Percentiles rank a stretch among this genome's conserved stretches.
phyloP scores from a whole-genome alignment of 2,113 vertebrate genomes.

The Trematocara zebra region DNA sequence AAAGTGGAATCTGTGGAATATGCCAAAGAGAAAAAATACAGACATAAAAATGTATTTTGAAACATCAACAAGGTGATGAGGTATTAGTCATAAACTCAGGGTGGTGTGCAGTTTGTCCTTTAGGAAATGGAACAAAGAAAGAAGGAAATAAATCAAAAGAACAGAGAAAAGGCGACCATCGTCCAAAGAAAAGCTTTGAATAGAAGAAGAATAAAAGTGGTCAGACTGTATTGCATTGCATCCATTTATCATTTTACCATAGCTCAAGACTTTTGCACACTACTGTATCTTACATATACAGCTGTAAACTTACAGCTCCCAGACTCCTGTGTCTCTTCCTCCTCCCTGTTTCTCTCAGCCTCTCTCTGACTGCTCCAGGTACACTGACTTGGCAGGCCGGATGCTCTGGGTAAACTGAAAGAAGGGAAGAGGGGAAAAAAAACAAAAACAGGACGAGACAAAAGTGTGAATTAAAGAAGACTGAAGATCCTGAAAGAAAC shows the following conservation, averaged over 20 bases:
- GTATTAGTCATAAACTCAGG: not conserved
- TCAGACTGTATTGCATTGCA: not conserved
- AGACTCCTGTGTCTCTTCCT: slow-evolving; percentile 27
- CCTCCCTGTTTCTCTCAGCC: slow-evolving; percentile 62
- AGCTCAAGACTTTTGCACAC: not conserved
- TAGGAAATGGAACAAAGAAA: not conserved
- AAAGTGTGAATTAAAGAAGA: not conserved
- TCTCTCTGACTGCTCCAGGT: slow-evolving; percentile 77
- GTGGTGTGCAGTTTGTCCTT: not conserved
- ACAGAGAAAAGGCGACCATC: not conserved
- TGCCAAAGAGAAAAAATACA: not conserved
- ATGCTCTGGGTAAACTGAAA: slow-evolving; percentile 66
- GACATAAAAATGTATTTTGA: not conserved
- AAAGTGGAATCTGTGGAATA: not conserved
- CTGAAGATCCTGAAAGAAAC: not conserved
- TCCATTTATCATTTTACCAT: not conserved
- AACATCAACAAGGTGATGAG: not conserved
- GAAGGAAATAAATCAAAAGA: not conserved
- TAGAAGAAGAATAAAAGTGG: not conserved
- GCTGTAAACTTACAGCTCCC: slow-evolving; percentile 51
- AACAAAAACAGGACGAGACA: not conserved
- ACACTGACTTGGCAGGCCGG: slow-evolving; percentile 65
- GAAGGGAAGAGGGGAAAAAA: not conserved
- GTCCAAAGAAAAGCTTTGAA: not conserved
- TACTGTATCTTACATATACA: not conserved